A percentile compares a stretch with the other conserved stretches of the same genome.
Conservation (phyloP, 1,140 invertebrate species). For the Pseudomyrmex gracilis region DNA sequence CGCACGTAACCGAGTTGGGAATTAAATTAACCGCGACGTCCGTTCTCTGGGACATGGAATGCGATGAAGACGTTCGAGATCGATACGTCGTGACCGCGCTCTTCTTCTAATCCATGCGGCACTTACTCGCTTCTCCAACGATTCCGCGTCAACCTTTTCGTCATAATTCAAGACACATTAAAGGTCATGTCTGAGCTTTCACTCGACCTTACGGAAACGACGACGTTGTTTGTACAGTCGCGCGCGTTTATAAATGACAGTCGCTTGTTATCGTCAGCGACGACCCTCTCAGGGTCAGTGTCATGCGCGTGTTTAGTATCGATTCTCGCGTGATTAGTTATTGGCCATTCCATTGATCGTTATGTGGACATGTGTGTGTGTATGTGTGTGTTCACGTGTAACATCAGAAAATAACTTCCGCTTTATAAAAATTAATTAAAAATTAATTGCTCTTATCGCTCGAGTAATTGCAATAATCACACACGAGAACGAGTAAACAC, state of each 20-base stretch:
- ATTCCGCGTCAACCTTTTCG: constrained; percentile 10
- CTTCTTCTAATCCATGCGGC: constrained; percentile 33
- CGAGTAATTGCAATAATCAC: constrained; percentile 57
- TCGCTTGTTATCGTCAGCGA: constrained; percentile 13
- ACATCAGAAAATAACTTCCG: too few relatives aligned
- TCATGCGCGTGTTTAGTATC: constrained; percentile 33
- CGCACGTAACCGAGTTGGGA: constrained; percentile 59
- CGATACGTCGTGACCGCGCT: background rate
- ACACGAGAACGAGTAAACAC: constrained; percentile 37
- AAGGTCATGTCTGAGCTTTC: constrained; percentile 48
- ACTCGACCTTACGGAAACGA: constrained; percentile 30
- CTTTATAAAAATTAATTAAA: constrained; percentile 37
- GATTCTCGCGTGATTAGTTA: constrained; percentile 45
- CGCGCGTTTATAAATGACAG: constrained; percentile 7
- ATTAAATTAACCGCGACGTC: constrained; percentile 51
- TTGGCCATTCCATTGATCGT: background rate
- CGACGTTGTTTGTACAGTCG: background rate
- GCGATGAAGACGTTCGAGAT: constrained; percentile 40
- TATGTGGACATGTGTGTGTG: background rate
- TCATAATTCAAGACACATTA: constrained; percentile 31
- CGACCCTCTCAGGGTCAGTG: constrained; percentile 25
- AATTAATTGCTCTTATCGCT: constrained; percentile 42
- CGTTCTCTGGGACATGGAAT: background rate
- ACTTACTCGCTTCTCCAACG: background rate
- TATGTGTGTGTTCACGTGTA: background rate